Percentiles rank a stretch among this genome's conserved stretches.
Evolutionary conservation across 2,888 invertebrate genomes (phyloP).

Genomic region (Serripes groenlandicus): DNA sequence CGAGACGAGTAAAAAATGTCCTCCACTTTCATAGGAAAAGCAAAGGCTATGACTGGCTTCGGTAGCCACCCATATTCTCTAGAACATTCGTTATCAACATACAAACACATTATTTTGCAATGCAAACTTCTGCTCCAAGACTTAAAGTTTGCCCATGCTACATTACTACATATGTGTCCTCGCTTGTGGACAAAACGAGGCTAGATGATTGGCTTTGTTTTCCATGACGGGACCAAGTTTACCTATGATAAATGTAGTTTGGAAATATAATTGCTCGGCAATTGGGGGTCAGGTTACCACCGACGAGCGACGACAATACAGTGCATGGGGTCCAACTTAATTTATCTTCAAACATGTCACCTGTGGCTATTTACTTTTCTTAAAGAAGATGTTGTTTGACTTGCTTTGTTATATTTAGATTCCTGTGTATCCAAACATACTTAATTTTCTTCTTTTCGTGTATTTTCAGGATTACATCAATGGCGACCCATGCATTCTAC

Average conservation of each 20-base stretch:
- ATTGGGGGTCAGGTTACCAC: background rate
- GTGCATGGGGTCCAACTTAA: constrained; percentile 23
- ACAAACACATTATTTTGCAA: too few species aligned
- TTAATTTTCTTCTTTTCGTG: background rate
- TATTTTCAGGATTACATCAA: constrained; percentile 40
- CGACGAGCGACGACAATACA: constrained; percentile 6
- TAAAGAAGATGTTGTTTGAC: constrained; percentile 17
- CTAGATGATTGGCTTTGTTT: too few species aligned
- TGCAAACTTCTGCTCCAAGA: too few species aligned
- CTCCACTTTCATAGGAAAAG: too few species aligned
- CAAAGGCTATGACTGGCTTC: too few species aligned
- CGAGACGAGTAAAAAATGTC: too few species aligned
- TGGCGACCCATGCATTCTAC: constrained; percentile 46
- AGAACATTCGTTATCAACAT: too few species aligned
- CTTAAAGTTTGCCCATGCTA: too few species aligned
- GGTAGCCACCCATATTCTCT: too few species aligned
- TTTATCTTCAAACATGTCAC: constrained; percentile 14
- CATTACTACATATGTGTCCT: too few species aligned
- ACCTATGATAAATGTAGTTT: constrained; percentile 46
- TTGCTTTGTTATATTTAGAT: background rate
- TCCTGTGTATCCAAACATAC: background rate
- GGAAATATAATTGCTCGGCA: constrained; percentile 10
- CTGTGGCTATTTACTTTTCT: constrained; percentile 4
- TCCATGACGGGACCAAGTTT: too few species aligned
- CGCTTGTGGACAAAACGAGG: too few species aligned